phyloP scores from a whole-genome alignment of 2,797 vertebrate species.

The Neosilurus hyrtlii region DNA sequence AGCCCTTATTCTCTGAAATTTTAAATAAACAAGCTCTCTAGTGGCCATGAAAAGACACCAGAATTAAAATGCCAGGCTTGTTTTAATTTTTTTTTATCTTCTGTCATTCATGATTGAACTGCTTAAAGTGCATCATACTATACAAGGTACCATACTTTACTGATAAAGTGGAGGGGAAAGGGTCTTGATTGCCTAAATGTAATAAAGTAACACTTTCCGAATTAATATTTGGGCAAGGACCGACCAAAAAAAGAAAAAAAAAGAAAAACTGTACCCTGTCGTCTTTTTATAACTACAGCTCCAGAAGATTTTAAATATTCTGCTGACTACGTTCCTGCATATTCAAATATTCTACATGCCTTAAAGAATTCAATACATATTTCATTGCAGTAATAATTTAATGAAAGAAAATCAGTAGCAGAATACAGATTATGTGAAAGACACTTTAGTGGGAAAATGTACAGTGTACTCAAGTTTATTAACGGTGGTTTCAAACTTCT shows the following conservation, averaged over 20 bases:
- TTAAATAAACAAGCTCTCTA: neutral
- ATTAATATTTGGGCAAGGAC: neutral
- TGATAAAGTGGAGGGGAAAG: neutral
- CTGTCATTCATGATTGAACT: neutral
- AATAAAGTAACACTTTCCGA: neutral
- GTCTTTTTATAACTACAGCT: neutral
- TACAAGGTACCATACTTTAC: neutral
- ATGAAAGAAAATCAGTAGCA: neutral
- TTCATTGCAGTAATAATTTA: neutral
- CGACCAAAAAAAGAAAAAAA: too few species aligned
- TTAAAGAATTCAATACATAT: neutral
- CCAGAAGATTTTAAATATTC: neutral
- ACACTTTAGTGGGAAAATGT: neutral
- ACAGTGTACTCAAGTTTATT: too few species aligned
- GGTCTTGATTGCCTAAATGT: neutral
- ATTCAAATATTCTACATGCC: neutral
- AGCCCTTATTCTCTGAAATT: neutral
- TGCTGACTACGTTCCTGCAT: neutral
- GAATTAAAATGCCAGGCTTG: neutral
- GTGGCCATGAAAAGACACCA: too few species aligned
- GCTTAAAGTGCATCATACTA: neutral
- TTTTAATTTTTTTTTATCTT: neutral
- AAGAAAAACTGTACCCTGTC: neutral
- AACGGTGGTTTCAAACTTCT: too few species aligned
- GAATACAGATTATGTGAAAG: conserved; percentile 1